Evolutionary conservation across 2,888 invertebrate genomes (phyloP), one percentile per base, ranked within the genome.

Genomic region (Ctena decussata): DNA sequence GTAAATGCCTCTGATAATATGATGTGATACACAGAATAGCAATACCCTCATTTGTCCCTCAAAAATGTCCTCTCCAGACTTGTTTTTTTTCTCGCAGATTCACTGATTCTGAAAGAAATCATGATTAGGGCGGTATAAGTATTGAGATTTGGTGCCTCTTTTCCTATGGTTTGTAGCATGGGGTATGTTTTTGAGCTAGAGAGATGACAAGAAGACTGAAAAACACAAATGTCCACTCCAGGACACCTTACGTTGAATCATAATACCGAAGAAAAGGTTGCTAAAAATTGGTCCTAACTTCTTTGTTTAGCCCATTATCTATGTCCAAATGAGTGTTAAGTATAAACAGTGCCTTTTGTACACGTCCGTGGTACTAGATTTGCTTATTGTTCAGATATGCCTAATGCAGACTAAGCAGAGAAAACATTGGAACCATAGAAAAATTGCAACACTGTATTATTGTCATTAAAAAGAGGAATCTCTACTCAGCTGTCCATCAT

Each of bases 51-150:
- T 30, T 30, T 60, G 60, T 60, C 60, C 60, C 27, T 6, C 24
- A 60, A 60, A 60, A 60, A 60, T 60, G 60, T 60, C 60, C 60
- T 60, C 24, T 60, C 60, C 60, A 60, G 60, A 60, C 60, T 18
- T 60, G 30, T 24, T 60, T 24, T 60, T 60, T 60, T 60, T 60
- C 30, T 60, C 60, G 24, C 27, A 60, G 24, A 30, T 30, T 6
- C 30, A 24, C 21, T 60, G 30, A 60, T 24, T 60, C 30, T 60
- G 24, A 60, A 60, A 30, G 30, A 60, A 60, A 60, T 60, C 60
- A 60, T 60, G 60, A 30, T 60, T 60, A 27, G 24, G 30, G 60
- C 27, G 30, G 27, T 27, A 60, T 24, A 30, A 30, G 60, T 60
- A 27, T 11, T 27, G 30, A 60, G 24, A 27, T 60, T 60, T 27